phyloP scores from a whole-genome alignment of 2,113 vertebrate species.

The Pristiophorus japonicus region DNA sequence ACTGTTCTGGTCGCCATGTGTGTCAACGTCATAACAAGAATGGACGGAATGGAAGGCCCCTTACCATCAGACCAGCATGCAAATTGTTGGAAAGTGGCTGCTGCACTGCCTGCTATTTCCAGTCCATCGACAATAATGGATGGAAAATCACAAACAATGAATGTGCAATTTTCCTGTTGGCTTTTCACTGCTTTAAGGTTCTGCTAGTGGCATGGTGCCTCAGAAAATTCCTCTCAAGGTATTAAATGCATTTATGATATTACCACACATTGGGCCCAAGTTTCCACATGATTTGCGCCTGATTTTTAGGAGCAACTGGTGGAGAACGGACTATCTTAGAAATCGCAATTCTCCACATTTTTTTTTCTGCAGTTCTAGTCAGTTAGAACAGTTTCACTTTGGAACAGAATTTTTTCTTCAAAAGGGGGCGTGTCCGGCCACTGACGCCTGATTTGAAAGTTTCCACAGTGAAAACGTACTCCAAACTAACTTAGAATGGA shows the following conservation, averaged over 20 bases:
- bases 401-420: too few species aligned
- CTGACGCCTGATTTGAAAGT: too few species aligned
- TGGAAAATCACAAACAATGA: background rate
- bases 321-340: too few species aligned
- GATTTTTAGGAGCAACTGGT: too few species aligned
- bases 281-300: too few species aligned
- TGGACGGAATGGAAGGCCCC: background rate
- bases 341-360: too few species aligned
- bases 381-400: too few species aligned
- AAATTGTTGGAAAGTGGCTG: background rate
- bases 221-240: background rate
- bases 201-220: background rate
- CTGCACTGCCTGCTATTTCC: background rate
- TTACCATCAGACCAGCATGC: background rate
- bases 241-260: background rate
- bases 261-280: too few species aligned
- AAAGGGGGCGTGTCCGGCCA: too few species aligned
- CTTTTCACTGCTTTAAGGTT: background rate
- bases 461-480: too few species aligned
- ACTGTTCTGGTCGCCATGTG: background rate
- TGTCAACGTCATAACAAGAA: background rate
- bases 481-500: too few species aligned
- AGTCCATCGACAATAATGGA: background rate
- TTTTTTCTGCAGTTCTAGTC: too few species aligned
- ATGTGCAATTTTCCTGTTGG: background rate